Base-by-base conservation (phyloP, 1,140 invertebrate genomes). In the Reticulitermes speratus region DNA sequence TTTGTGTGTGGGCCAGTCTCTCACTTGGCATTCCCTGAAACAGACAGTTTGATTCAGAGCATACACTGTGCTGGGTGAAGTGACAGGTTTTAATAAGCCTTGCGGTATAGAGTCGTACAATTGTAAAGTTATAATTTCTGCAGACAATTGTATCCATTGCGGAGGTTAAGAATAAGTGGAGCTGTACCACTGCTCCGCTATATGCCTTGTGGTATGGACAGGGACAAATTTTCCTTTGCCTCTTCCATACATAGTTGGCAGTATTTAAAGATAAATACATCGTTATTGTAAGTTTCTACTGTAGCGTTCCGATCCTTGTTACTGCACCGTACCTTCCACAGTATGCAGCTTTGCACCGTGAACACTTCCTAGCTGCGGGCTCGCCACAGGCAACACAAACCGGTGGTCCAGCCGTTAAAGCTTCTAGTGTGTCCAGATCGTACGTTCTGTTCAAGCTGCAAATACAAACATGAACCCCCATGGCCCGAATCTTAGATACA, bases 271-370 rank as follows among this genome's bases (percentile, higher is more conserved):
- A 38, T 38, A 38, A 38, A 5, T 2, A 5, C 38, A 38, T 38
- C 5, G 38, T 38, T 38, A 38, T 38, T 38, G 38, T 38, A 38
- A 38, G 38, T 38, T 38, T 38, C 2, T 38, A 38, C 2, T 38
- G 38, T 5, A 2, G 9, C 14, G 45, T 48, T 48, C 7, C 2
- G 14, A 55, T 55, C 0, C 3, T 16, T 55, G 52, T 55, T 55
- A 16, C 19, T 55, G 52, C 14, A 12, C 21, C 32, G 8, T 84
- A 92, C 92, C 92, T 91, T 88, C 91, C 90, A 86, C 93, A 93
- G 88, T 93, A 93, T 87, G 89, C 90, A 38, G 88, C 87, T 88
- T 91, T 91, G 87, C 93, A 93, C 87, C 91, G 90, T 0, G 92
- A 93, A 87, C 93, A 93, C 85, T 90, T 89, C 87, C 93, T 91